These are phyloP conservation scores for Apistogramma diplotaenia DNA, from an alignment of 2,113 vertebrate genomes.

Conservation along the genomic window DNA sequence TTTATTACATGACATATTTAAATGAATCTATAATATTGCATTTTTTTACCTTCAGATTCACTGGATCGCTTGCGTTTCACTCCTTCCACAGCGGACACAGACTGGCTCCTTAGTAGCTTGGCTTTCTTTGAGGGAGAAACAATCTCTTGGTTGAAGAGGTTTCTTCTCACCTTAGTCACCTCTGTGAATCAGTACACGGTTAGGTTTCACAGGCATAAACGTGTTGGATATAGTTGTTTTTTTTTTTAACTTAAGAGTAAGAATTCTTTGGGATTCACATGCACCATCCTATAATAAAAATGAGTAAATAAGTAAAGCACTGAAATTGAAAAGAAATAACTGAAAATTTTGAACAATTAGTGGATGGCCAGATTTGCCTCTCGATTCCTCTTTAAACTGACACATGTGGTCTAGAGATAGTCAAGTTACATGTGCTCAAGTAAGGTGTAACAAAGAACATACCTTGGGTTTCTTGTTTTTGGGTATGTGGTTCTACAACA, in stretches of 20 bases:
- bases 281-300: too few relatives aligned
- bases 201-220: background rate
- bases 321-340: too few relatives aligned
- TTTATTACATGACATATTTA: background rate
- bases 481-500: slow-evolving; percentile 56
- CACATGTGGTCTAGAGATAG: background rate
- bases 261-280: too few relatives aligned
- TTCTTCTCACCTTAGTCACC: slow-evolving; percentile 94
- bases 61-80: slow-evolving; percentile 70
- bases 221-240: too few relatives aligned
- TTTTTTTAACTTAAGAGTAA: too few relatives aligned
- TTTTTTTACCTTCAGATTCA: slow-evolving; percentile 60
- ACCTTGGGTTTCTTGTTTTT: slow-evolving; percentile 88
- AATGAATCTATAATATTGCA: background rate
- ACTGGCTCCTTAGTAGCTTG: slow-evolving; percentile 87
- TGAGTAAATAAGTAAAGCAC: too few relatives aligned
- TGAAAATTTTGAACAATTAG: too few relatives aligned
- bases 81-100: slow-evolving; percentile 88
- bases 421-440: background rate
- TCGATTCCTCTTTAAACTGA: too few relatives aligned
- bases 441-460: slow-evolving; percentile 9
- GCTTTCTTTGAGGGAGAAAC: slow-evolving; percentile 82
- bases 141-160: slow-evolving; percentile 87
- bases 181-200: slow-evolving; percentile 70
- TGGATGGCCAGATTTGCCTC: too few relatives aligned